Evolutionary conservation across 2,113 vertebrate species (phyloP).

Genomic region (Numida meleagris): DNA sequence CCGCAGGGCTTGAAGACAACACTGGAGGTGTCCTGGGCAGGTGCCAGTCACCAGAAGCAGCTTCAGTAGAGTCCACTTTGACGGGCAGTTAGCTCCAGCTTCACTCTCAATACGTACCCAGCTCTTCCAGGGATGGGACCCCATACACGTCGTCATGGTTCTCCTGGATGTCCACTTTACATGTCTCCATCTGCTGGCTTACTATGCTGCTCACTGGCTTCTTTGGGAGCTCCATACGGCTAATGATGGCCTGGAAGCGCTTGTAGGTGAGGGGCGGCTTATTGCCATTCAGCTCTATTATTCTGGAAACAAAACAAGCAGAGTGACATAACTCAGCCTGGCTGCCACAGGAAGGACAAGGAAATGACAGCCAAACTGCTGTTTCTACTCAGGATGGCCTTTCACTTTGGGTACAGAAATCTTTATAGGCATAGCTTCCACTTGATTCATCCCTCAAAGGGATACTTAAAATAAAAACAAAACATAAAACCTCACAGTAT

Average conservation of each 20-base stretch:
- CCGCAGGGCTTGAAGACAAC: not conserved
- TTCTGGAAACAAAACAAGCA: conserved; percentile 79
- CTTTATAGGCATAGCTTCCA: not conserved
- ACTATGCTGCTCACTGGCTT: conserved; percentile 85
- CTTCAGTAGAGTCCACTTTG: not conserved
- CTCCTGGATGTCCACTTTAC: conserved; percentile 84
- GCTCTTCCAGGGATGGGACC: conserved; percentile 92
- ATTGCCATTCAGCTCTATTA: conserved; percentile 94
- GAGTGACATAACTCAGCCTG: not conserved
- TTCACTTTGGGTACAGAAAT: not conserved
- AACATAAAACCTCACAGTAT: not conserved
- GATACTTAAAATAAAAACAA: not conserved
- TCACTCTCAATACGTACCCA: conserved; percentile 79
- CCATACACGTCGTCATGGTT: conserved; percentile 90
- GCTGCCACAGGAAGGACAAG: not conserved
- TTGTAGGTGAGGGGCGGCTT: conserved; percentile 96
- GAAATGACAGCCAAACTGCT: not conserved
- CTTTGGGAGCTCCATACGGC: conserved; percentile 91
- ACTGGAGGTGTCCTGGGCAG: not conserved
- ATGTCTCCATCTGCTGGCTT: conserved; percentile 89
- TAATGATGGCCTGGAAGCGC: conserved; percentile 94
- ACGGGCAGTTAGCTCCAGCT: not conserved
- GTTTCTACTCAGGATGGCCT: not conserved
- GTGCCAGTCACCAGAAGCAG: not conserved
- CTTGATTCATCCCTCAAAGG: not conserved